A percentile compares a stretch with the other conserved stretches of the same genome.
Conservation (phyloP, 2,888 invertebrate species). For the Bellardia bayeri region DNA sequence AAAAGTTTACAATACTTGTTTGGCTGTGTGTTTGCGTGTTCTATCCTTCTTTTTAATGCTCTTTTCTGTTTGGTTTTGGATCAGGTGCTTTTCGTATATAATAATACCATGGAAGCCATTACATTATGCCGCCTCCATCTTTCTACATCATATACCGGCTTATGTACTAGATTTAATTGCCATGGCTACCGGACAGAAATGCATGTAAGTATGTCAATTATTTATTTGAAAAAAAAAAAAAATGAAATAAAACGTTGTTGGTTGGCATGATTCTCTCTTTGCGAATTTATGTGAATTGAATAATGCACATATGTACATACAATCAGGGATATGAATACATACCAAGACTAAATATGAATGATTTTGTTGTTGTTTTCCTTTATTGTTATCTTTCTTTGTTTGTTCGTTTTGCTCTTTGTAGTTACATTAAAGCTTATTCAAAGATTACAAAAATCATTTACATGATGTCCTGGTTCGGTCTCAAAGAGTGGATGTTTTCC, state of each 20-base stretch:
- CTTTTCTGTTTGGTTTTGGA: slow-evolving; percentile 32
- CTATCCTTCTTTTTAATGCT: slow-evolving; percentile 4
- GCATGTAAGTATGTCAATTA: slow-evolving; percentile 81
- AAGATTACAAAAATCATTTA: slow-evolving; percentile 83
- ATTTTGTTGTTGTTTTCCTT: neutral
- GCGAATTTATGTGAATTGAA: slow-evolving; percentile 8
- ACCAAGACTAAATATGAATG: neutral
- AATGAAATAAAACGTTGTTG: neutral
- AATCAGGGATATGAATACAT: neutral
- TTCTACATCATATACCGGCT: slow-evolving; percentile 84
- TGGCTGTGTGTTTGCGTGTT: neutral
- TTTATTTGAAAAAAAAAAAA: slow-evolving; percentile 27
- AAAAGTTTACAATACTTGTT: neutral
- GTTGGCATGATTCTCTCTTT: neutral
- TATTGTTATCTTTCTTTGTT: neutral
- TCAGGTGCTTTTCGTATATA: slow-evolving; percentile 84
- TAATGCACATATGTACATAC: neutral
- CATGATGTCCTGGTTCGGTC: slow-evolving; percentile 84
- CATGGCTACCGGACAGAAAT: slow-evolving; percentile 83
- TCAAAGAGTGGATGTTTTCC: slow-evolving; percentile 83
- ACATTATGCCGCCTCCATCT: slow-evolving; percentile 83
- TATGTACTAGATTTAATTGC: slow-evolving; percentile 84
- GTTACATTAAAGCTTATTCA: slow-evolving; percentile 82
- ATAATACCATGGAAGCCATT: slow-evolving; percentile 84
- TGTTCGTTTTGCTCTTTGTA: slow-evolving; percentile 66